Conservation (phyloP, 2,797 vertebrate species). For the Distichodus sexfasciatus region DNA sequence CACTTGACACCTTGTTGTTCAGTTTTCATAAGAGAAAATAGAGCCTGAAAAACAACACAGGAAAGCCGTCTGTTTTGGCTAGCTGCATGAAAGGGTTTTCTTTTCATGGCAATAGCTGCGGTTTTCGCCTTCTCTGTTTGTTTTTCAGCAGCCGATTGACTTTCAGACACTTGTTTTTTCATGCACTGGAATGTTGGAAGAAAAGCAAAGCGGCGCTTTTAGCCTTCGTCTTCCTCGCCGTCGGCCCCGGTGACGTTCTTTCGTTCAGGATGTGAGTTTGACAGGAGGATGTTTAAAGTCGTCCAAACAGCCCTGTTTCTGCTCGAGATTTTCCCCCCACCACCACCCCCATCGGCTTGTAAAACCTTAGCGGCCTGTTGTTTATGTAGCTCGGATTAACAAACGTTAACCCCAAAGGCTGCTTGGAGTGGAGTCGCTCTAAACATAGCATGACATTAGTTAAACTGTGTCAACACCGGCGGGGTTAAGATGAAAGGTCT, state of each 20-base stretch:
- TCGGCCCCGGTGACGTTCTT: constrained; percentile 13
- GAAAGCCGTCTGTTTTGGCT: constrained; percentile 35
- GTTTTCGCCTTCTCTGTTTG: constrained; percentile 32
- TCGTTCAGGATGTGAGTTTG: constrained; percentile 33
- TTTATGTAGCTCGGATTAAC: constrained; percentile 41
- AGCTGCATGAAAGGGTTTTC: constrained; percentile 19
- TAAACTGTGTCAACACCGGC: constrained; percentile 32
- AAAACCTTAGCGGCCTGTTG: constrained; percentile 11
- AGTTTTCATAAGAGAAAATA: not conserved
- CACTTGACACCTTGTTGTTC: not conserved
- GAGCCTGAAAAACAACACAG: not conserved
- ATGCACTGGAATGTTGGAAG: constrained; percentile 25
- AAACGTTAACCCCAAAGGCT: constrained; percentile 35
- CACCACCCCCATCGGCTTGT: not conserved
- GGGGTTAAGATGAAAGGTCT: constrained; percentile 13
- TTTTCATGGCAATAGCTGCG: constrained; percentile 26
- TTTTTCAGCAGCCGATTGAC: constrained; percentile 33
- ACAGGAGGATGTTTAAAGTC: constrained; percentile 41
- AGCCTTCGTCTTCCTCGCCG: not conserved
- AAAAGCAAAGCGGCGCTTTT: constrained; percentile 4
- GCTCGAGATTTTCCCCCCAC: not conserved
- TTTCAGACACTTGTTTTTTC: constrained; percentile 29
- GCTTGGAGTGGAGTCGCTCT: constrained; percentile 27
- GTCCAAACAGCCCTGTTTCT: not conserved
- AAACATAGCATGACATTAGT: constrained; percentile 41